Evolutionary conservation across 2,113 vertebrate species (phyloP).

Genomic region (Nothoprocta perdicaria): DNA sequence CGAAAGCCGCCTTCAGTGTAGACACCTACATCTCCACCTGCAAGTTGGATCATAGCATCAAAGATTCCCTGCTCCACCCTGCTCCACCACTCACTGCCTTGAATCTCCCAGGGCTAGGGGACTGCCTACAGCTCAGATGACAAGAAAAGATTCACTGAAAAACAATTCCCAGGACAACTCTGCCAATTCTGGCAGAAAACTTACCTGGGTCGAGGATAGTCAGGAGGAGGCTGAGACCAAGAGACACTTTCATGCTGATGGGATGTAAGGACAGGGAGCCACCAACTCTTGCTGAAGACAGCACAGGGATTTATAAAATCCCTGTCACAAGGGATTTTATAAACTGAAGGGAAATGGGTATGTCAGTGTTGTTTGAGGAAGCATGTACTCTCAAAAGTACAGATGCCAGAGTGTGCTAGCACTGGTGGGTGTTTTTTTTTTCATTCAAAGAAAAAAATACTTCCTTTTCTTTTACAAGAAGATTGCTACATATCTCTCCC

Average conservation of each 20-base stretch:
- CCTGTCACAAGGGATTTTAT: not conserved
- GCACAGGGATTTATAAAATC: no score
- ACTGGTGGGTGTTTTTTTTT: not conserved
- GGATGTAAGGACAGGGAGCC: not conserved
- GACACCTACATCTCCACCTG: not conserved
- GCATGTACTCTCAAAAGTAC: not conserved
- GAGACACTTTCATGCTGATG: not conserved
- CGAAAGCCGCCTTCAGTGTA: accelerated
- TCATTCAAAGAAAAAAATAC: not conserved
- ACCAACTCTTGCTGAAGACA: not conserved
- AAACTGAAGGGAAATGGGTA: not conserved
- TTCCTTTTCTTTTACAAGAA: not conserved
- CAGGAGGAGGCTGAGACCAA: conserved; percentile 28
- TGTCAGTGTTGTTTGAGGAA: not conserved
- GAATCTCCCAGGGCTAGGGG: accelerated
- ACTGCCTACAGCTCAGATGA: accelerated
- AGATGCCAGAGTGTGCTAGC: not conserved
- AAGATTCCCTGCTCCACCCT: not conserved
- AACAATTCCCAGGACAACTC: not conserved
- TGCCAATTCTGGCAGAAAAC: accelerated
- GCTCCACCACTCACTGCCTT: accelerated
- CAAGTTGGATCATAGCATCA: accelerated
- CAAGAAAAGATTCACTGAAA: accelerated
- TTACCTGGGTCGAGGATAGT: conserved; percentile 43
- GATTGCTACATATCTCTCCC: not conserved